Evolutionary conservation across 92 coral and sea anemone genomes (phyloP).

Genomic region (Epizoanthus ramosus): DNA sequence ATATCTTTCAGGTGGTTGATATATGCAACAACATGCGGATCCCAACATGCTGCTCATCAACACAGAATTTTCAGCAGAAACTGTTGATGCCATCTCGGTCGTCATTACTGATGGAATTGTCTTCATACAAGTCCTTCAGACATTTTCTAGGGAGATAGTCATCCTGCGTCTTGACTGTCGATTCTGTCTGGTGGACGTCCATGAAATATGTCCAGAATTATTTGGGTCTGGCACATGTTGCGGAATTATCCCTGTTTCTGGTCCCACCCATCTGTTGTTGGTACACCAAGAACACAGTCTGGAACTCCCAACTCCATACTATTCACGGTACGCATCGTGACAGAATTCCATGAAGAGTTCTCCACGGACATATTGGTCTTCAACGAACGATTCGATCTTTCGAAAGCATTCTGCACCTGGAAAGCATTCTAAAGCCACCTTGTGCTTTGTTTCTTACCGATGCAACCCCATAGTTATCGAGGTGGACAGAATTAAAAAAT

Average conservation of each 20-base stretch:
- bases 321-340: slow-evolving; percentile 23
- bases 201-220: slow-evolving; percentile 17
- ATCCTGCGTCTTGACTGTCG: slow-evolving; percentile 29
- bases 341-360: slow-evolving; percentile 8
- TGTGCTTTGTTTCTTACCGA: slow-evolving; percentile 2
- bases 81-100: neutral
- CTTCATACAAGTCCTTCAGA: slow-evolving; percentile 13
- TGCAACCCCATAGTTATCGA: slow-evolving; percentile 9
- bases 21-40: neutral
- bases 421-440: too few species aligned
- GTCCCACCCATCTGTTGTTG: slow-evolving; percentile 41
- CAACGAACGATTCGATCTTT: slow-evolving; percentile 7
- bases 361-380: slow-evolving; percentile 27
- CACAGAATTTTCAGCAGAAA: neutral
- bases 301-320: neutral
- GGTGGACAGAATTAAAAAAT: slow-evolving; percentile 7
- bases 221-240: slow-evolving; percentile 28
- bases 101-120: too few species aligned
- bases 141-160: slow-evolving; percentile 37
- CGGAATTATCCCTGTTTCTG: slow-evolving; percentile 39
- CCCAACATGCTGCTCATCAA: slow-evolving; percentile 10
- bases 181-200: slow-evolving; percentile 8
- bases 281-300: slow-evolving; percentile 39
- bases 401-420: slow-evolving; percentile 33
- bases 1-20: neutral